Evolutionary conservation across 2,888 invertebrate species (phyloP), one percentile per base, ranked within the genome.

Genomic region (Sabatieria punctata): DNA sequence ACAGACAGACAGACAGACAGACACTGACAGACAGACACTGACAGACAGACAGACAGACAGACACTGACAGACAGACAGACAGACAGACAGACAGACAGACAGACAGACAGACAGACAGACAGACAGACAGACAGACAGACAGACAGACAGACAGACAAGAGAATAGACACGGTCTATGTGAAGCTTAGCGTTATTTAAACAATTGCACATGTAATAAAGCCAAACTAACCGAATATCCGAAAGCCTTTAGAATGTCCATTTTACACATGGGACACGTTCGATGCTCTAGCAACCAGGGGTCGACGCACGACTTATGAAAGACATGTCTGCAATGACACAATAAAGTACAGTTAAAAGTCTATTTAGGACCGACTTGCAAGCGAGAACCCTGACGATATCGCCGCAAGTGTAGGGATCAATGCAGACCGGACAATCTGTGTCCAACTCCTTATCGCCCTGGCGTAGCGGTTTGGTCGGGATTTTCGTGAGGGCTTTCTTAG

Each of bases 201-300:
- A n/a, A n/a, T n/a, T n/a, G n/a, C n/a, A n/a, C n/a, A n/a, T n/a
- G n/a, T n/a, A n/a, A n/a, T n/a, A n/a, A n/a, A n/a, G n/a, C n/a
- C n/a, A n/a, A n/a, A 35, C 41, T 22, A 8, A 52, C 51, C 15
- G 43, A 30, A 30, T 57, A 61, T 1, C 71, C 72, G 56, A 68
- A 71, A n/a, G 69, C 69, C 55, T 85, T 82, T 51, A 91, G 75
- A 58, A 91, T 89, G 70, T 91, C 89, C 78, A 85, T 79, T 70
- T 89, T 89, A 72, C 89, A 91, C 85, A 91, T 88, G 11, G 89
- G 89, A 68, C 89, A 91, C 27, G 88, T 88, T 53, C 88, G 76
- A 68, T 89, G 86, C 65, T 89, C 88, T 61, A 91, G 71, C 50
- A 91, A 74, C 89, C 89, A 91, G 19, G 88, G 89, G 71, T 91